Conservation (phyloP, 2,888 invertebrate species). For the Ormyrus labotus region DNA sequence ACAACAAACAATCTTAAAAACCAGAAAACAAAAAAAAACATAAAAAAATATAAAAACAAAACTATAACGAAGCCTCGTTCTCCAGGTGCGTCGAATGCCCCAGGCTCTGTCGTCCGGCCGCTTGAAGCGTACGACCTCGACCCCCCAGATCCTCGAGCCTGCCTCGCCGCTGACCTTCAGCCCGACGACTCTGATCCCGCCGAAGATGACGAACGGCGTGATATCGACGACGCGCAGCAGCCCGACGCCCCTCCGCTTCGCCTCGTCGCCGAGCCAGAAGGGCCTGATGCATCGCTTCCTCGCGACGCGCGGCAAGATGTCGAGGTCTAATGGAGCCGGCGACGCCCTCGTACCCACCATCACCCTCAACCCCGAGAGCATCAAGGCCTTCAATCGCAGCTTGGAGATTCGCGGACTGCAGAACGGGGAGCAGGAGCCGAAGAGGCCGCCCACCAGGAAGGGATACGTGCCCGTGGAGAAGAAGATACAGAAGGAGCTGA, state of each 20-base stretch:
- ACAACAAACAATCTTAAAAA: background rate
- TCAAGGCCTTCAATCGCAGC: conserved; percentile 66
- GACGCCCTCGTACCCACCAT: conserved; percentile 60
- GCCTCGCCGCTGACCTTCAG: conserved; percentile 55
- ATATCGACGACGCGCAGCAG: conserved; percentile 63
- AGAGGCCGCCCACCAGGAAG: conserved; percentile 80
- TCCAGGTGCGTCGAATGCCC: conserved; percentile 71
- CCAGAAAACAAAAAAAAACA: conserved; percentile 6
- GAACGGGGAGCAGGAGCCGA: conserved; percentile 65
- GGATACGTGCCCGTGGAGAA: conserved; percentile 91
- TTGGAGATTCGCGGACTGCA: conserved; percentile 63
- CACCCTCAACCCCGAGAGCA: conserved; percentile 65
- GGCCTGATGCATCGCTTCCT: conserved; percentile 89
- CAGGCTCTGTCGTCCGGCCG: conserved; percentile 69
- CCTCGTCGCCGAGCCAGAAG: conserved; percentile 82
- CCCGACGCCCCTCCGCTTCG: conserved; percentile 77
- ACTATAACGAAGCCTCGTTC: background rate
- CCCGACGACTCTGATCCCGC: conserved; percentile 58
- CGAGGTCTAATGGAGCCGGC: background rate
- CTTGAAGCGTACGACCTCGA: conserved; percentile 71
- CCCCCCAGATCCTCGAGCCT: conserved; percentile 70
- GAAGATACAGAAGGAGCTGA: conserved; percentile 90
- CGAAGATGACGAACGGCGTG: conserved; percentile 72
- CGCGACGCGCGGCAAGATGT: conserved; percentile 85
- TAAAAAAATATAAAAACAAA: background rate